Conservation (phyloP, 2,888 invertebrate species). For the Leptinotarsa tumamoca region DNA sequence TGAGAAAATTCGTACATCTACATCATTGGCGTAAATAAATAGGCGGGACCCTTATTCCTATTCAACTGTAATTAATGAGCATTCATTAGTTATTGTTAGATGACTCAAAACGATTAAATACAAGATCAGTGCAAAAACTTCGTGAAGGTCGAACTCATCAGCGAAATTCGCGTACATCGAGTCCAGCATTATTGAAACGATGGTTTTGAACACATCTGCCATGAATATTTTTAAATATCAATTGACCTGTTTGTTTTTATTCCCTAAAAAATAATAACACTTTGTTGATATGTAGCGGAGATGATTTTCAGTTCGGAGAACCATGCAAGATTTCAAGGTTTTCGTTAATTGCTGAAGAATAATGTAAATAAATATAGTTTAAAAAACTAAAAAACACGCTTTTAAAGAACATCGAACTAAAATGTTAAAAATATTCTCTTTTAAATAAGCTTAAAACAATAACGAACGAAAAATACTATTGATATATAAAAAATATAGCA, state of each 20-base stretch:
- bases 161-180: neutral
- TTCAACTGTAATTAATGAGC: neutral
- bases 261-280: no score
- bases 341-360: no score
- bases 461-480: no score
- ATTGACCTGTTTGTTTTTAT: neutral
- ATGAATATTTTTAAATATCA: neutral
- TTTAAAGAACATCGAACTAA: no score
- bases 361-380: no score
- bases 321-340: no score
- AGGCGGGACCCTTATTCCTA: neutral
- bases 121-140: slow-evolving; percentile 10
- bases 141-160: slow-evolving; percentile 7
- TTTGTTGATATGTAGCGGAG: no score
- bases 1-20: slow-evolving; percentile 2
- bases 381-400: no score
- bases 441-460: no score
- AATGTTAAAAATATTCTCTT: no score
- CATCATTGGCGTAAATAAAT: slow-evolving; percentile 3
- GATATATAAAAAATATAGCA: no score
- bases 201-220: neutral
- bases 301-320: no score
- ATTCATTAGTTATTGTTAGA: slow-evolving; percentile 4
- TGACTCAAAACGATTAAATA: slow-evolving; percentile 10
- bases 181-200: neutral